Evolutionary conservation across 2,113 vertebrate species (phyloP).

Genomic region (Haplochromis burtoni): DNA sequence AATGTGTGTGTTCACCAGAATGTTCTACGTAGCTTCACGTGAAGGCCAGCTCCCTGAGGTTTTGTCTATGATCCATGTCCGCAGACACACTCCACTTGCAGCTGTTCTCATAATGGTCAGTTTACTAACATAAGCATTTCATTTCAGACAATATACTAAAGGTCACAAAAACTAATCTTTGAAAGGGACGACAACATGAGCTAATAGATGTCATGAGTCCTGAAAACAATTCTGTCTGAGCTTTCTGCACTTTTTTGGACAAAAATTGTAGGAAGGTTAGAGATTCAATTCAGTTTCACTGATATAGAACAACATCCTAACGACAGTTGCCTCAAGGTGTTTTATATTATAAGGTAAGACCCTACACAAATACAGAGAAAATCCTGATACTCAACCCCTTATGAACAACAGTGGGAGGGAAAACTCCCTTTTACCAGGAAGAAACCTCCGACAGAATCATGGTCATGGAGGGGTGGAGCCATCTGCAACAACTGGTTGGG

Average conservation of each 20-base stretch:
- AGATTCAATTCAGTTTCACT: neutral
- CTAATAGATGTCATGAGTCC: neutral
- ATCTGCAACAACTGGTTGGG: neutral
- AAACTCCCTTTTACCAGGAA: neutral
- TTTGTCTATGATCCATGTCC: slow-evolving; percentile 95
- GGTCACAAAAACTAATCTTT: neutral
- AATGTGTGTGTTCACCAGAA: slow-evolving; percentile 66
- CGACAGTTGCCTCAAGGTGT: neutral
- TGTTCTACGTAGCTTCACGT: slow-evolving; percentile 92
- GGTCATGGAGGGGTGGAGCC: neutral
- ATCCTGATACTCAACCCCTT: neutral
- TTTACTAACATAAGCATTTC: neutral
- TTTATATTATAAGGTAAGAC: neutral
- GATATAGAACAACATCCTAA: neutral
- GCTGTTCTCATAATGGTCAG: slow-evolving; percentile 93
- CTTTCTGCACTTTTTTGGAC: neutral
- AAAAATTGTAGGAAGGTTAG: neutral
- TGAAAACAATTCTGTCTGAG: neutral
- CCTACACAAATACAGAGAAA: neutral
- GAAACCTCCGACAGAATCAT: neutral
- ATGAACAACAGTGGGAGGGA: neutral
- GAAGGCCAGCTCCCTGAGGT: slow-evolving; percentile 96
- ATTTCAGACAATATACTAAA: neutral
- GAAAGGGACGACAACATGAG: neutral
- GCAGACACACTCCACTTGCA: slow-evolving; percentile 90